Percentiles rank a stretch among this genome's conserved stretches.
These are phyloP conservation scores for Caenorhabditis sinica DNA, from an alignment of 2,888 invertebrate genomes.

Conservation along the genomic window DNA sequence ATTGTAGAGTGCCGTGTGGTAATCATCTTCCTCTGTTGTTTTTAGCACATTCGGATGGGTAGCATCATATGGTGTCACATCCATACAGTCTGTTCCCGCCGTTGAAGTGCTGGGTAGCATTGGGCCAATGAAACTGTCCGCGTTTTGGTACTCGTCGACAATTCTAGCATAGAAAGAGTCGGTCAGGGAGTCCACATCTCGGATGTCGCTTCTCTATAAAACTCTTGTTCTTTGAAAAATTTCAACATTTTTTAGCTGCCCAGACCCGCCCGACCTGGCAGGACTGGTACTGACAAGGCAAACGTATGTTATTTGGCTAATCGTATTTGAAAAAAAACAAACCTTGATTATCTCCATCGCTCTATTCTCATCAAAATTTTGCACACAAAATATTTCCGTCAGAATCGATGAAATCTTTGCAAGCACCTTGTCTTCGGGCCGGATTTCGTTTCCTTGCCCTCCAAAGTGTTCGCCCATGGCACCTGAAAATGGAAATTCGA, in stretches of 20 bases:
- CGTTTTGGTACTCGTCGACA: background rate
- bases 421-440: background rate
- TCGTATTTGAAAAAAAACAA: no score
- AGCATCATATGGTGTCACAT: background rate
- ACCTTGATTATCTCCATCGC: no score
- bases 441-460: background rate
- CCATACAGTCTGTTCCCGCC: background rate
- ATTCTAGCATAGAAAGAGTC: background rate
- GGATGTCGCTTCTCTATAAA: background rate
- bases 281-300: no score
- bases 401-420: background rate
- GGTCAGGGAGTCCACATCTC: background rate
- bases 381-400: no score
- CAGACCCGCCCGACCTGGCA: no score
- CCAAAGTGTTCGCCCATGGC: background rate
- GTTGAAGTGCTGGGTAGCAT: background rate
- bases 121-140: background rate
- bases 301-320: no score
- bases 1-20: no score
- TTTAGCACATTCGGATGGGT: background rate
- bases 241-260: no score
- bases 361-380: no score
- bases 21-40: background rate
- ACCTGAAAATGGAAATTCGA: background rate
- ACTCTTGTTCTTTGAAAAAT: background rate